Percentiles rank a stretch among this genome's conserved stretches.
Evolutionary conservation across 2,113 vertebrate genomes (phyloP).

Genomic region (Muntiacus reevesi): DNA sequence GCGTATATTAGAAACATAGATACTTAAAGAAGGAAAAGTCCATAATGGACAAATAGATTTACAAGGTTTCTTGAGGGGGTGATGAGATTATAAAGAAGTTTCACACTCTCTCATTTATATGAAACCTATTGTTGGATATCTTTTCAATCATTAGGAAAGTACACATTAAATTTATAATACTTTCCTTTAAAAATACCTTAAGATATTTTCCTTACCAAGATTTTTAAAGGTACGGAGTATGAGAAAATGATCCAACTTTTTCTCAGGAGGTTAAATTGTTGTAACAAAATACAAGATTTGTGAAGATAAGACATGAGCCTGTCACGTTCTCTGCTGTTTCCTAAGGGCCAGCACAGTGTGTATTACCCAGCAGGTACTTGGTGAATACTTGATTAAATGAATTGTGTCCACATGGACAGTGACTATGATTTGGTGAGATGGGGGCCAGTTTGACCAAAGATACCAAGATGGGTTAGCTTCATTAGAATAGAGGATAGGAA

Average conservation of each 20-base stretch:
- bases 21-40: neutral
- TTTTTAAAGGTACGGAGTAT: neutral
- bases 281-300: neutral
- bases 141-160: constrained; percentile 2
- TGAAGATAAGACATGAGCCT: neutral
- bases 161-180: neutral
- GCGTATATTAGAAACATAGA: neutral
- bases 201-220: neutral
- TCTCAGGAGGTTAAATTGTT: neutral
- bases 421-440: neutral
- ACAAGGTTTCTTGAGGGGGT: neutral
- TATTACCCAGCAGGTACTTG: neutral
- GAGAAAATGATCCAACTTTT: neutral
- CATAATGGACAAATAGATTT: neutral
- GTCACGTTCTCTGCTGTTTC: neutral
- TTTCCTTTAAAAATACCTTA: neutral
- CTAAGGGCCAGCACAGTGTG: neutral
- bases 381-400: neutral
- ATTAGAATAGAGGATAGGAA: neutral
- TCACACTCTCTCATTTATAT: neutral
- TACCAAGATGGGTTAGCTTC: neutral
- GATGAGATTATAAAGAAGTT: neutral
- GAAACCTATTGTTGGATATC: neutral
- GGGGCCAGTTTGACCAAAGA: neutral
- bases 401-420: neutral